Evolutionary conservation across 2,888 invertebrate species (phyloP).

Genomic region (Zelleria hepariella): DNA sequence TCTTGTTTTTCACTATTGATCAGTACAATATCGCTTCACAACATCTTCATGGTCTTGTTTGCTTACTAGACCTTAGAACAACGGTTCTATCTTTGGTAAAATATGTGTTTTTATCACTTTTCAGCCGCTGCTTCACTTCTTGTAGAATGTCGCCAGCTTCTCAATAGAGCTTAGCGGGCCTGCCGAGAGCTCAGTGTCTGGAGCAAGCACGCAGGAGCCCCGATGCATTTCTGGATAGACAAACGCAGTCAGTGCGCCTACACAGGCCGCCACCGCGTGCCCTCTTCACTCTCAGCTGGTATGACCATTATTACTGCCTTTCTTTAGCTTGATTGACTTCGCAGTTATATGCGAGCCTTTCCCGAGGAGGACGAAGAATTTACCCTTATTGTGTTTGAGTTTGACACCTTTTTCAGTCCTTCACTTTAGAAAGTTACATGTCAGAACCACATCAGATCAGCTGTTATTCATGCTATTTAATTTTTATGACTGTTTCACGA

Average conservation of each 20-base stretch:
- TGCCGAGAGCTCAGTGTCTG: conserved; percentile 9
- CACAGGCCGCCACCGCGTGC: conserved; percentile 78
- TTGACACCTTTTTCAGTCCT: no score
- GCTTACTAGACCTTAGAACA: no score
- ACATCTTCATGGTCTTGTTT: no score
- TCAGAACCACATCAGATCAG: no score
- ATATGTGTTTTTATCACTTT: background rate
- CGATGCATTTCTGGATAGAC: conserved; percentile 92
- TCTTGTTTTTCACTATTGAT: background rate
- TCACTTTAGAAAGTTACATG: no score
- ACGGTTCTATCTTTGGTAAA: no score
- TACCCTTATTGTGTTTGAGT: no score
- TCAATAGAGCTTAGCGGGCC: background rate
- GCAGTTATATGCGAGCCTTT: no score
- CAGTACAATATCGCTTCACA: no score
- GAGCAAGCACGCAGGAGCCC: conserved; percentile 20
- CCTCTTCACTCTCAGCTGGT: conserved; percentile 76
- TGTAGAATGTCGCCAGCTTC: background rate
- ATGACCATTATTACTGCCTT: conserved; percentile 2
- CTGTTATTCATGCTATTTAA: no score
- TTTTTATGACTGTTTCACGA: no score
- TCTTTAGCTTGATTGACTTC: background rate
- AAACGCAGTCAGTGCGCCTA: conserved; percentile 86
- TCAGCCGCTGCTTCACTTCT: conserved; percentile 2
- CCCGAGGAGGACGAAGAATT: no score